Conservation (phyloP, 2,797 vertebrate species). For the Hoplostethus mediterraneus region DNA sequence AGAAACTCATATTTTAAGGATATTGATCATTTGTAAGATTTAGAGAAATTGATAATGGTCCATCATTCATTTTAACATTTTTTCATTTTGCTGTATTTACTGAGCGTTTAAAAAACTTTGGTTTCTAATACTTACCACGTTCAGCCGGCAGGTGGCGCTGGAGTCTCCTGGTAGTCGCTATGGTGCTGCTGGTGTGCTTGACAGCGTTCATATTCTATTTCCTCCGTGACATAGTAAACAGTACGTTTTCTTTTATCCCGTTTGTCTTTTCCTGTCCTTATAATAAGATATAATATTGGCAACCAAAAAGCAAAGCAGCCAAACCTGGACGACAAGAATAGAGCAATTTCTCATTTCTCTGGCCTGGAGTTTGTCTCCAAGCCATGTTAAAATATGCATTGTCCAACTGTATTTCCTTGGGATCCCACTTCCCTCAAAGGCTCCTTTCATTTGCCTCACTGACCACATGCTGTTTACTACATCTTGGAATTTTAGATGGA, state of each 20-base stretch:
- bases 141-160: slow-evolving; percentile 85
- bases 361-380: slow-evolving; percentile 6
- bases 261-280: neutral
- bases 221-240: slow-evolving; percentile 80
- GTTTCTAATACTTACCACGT: neutral
- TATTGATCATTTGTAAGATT: neutral
- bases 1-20: neutral
- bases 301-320: neutral
- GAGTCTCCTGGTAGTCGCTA: slow-evolving; percentile 81
- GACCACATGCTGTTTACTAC: neutral
- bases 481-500: neutral
- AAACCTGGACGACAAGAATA: neutral
- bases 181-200: slow-evolving; percentile 74
- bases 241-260: slow-evolving; percentile 75
- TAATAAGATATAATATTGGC: neutral
- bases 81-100: neutral
- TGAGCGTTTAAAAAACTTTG: too few species aligned
- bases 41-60: neutral
- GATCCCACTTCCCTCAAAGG: slow-evolving; percentile 17
- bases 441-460: slow-evolving; percentile 26
- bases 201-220: slow-evolving; percentile 76
- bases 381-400: slow-evolving; percentile 9
- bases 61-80: neutral
- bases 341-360: neutral
- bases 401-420: neutral